Evolutionary conservation across 1,140 invertebrate species (phyloP), one percentile per base, ranked within the genome.

Genomic region (Gryllus bimaculatus): DNA sequence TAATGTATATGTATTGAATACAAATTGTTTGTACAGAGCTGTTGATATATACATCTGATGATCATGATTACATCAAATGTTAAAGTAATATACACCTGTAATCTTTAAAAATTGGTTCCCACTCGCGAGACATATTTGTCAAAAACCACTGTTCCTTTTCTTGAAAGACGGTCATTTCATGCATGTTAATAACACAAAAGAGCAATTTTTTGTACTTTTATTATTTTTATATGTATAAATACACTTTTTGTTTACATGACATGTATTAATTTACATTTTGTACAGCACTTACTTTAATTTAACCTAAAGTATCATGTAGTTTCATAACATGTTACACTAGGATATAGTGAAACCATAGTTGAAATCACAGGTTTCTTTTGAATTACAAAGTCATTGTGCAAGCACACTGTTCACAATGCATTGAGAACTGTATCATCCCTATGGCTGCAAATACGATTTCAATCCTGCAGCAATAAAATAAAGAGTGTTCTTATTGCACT

Each of bases 121-220:
- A 39, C 26, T 5, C 26, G 5, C 26, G 26, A 39, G 26, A 2
- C 26, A 39, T 39, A 1, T 39, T 39, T 39, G 26, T 39, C 26
- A 39, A 39, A 39, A 39, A 39, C 26, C 5, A 39, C 26, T 5
- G 26, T 39, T 39, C 26, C 26, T 39, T 39, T 39, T 1, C 26
- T 2, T 39, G 5, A 39, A 39, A 39, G 26, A 1, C 26, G n/a
- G n/a, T 39, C 26, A 39, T 39, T 39, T 5, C 26, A 39, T 39
- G 26, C 26, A 39, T 39, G 5, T 39, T 5, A 39, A 39, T 39
- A 84, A 84, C 54, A 66, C 10, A 66, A 66, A 66, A 66, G 54
- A 66, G 7, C 10, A 66, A 66, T 66, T 66, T 66, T 66, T 66
- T 13, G 54, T 18, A 66, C 26, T 66, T 66, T 66, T 66, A 66